phyloP scores from a whole-genome alignment of 2,113 vertebrate genomes.

The Phalacrocorax brasilianus region DNA sequence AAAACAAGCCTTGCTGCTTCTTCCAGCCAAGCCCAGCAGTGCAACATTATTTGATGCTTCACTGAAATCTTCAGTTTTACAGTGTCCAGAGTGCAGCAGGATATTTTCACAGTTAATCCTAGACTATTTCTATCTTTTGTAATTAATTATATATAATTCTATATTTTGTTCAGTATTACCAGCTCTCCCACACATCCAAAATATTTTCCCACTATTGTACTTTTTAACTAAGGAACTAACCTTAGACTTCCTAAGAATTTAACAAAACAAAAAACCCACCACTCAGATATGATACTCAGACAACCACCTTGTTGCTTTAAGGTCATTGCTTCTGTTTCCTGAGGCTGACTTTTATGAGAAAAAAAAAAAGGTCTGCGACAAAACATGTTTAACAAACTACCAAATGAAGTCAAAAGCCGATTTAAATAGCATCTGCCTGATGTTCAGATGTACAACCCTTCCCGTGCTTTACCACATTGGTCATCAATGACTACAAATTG shows the following conservation, averaged over 20 bases:
- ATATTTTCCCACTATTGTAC: neutral
- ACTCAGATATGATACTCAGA: neutral
- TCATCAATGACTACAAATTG: neutral
- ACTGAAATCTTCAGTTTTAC: neutral
- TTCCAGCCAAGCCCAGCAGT: neutral
- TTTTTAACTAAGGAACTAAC: neutral
- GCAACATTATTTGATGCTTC: neutral
- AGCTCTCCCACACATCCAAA: neutral
- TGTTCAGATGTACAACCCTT: neutral
- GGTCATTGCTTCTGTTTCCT: neutral
- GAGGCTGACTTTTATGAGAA: neutral
- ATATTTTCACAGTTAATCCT: neutral
- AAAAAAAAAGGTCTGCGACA: neutral
- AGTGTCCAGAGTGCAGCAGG: neutral
- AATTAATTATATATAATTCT: neutral
- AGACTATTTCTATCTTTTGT: constrained; percentile 9
- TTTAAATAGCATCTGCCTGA: neutral
- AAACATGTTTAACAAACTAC: neutral
- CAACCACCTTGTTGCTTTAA: neutral
- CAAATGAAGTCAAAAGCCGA: neutral
- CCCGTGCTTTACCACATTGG: neutral
- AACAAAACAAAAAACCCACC: neutral
- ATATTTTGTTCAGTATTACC: neutral
- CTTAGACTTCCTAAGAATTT: neutral
- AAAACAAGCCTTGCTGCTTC: neutral